These are phyloP conservation scores for Augiades crinisus DNA, from an alignment of 2,888 invertebrate species.

Conservation along the genomic window DNA sequence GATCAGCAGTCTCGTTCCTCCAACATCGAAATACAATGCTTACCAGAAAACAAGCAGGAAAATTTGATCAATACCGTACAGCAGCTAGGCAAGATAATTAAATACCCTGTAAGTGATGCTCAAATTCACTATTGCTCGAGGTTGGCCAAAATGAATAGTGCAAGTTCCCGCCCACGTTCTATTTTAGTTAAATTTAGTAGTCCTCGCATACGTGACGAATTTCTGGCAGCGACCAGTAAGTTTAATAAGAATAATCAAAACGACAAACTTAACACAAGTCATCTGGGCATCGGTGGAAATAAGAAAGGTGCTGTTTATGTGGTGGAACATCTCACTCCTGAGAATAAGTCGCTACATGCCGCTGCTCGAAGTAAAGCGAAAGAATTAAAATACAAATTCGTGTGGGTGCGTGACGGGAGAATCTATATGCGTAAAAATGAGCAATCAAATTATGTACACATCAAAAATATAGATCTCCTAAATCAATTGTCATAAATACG, in stretches of 20 bases:
- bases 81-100: background rate
- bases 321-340: constrained; percentile 31
- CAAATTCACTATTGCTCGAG: background rate
- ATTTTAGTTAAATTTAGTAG: background rate
- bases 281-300: constrained; percentile 29
- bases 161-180: background rate
- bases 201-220: background rate
- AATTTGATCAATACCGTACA: background rate
- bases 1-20: background rate
- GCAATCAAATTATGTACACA: background rate
- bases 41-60: constrained; percentile 1
- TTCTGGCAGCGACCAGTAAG: constrained; percentile 20
- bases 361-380: constrained; percentile 20
- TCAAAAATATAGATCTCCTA: background rate
- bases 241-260: constrained; percentile 23
- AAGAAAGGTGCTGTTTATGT: constrained; percentile 29
- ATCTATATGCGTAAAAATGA: constrained; percentile 22
- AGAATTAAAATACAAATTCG: constrained; percentile 11
- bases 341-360: constrained; percentile 19
- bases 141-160: background rate
- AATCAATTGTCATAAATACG: background rate
- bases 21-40: background rate
- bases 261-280: constrained; percentile 31
- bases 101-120: background rate
- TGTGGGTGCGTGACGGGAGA: constrained; percentile 15